Base-by-base conservation (phyloP, 2,797 vertebrate species). In the Acipenser oxyrinchus region DNA sequence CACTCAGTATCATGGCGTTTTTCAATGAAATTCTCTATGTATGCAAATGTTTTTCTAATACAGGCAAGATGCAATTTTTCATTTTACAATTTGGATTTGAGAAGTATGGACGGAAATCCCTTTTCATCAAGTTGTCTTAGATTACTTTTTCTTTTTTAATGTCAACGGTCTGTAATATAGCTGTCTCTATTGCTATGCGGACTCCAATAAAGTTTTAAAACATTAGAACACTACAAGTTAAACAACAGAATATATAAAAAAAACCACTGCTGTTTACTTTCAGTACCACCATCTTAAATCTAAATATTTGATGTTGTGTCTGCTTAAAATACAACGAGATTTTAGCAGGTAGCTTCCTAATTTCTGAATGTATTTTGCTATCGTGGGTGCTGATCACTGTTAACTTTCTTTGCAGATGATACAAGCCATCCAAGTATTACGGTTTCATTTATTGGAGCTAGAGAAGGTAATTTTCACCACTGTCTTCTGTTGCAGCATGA, bases 361-460 rank as follows among this genome's bases (percentile, higher is more conserved):
- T 68, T 78, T 72, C 66, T 37, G 37, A 37, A 37, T 37, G 37
- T 37, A 37, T 79, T 81, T 78, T 77, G 74, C 60, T 72, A 82
- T 82, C 85, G 82, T 83, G 80, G 78, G 74, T 72, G 51, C 73
- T 79, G 1, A 6, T 78, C 70, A 72, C 12, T 83, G 75, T 81
- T 83, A 86, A 23, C 71, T 92, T 80, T 89, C 82, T 86, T 88
- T 93, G 80, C 92, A 99, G 96, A 99, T 99, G 96, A 99, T 99
- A 82, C 96, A 99, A 97, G 96, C 96, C 88, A 99, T 99, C 93
- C 96, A 99, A 92, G 96, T 99, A 91, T 94, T 99, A 96, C 94
- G 96, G 86, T 99, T 99, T 93, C 96, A 99, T 94, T 94, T 99
- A 81, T 87, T 99, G 95, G 96, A 99, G 91, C 91, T 98, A 89